phyloP scores from a whole-genome alignment of 2,888 invertebrate genomes.

The Teleiodes luculella region DNA sequence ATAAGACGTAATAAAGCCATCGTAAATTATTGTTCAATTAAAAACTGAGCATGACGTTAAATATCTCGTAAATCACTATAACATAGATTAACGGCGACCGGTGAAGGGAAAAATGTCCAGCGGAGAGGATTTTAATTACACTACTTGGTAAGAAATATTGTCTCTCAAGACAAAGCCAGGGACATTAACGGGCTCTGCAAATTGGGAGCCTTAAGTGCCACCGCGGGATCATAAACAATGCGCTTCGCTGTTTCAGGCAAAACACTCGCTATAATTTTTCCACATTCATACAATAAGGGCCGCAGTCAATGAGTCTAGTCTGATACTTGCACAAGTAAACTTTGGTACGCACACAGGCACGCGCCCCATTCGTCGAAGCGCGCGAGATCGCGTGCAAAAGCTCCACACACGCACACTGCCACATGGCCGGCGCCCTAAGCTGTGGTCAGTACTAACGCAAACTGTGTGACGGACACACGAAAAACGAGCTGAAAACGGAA shows the following conservation, averaged over 20 bases:
- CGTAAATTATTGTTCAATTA: conserved; percentile 9
- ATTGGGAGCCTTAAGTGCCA: conserved; percentile 72
- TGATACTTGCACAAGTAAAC: conserved; percentile 70
- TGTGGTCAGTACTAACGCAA: conserved; percentile 78
- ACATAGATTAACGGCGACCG: conserved; percentile 10
- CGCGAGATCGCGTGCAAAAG: conserved; percentile 76
- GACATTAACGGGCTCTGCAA: conserved; percentile 66
- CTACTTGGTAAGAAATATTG: conserved; percentile 66
- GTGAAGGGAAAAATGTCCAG: conserved; percentile 15
- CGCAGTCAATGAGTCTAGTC: conserved; percentile 79
- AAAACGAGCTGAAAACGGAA: conserved; percentile 74
- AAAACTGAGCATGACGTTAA: conserved; percentile 10
- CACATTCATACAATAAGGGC: conserved; percentile 79
- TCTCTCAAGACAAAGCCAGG: conserved; percentile 57
- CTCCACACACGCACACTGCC: conserved; percentile 73
- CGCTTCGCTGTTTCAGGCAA: conserved; percentile 71
- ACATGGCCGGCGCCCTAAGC: conserved; percentile 75
- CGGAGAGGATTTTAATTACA: conserved; percentile 58
- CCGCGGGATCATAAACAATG: conserved; percentile 66
- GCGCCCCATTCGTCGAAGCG: conserved; percentile 69
- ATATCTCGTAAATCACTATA: conserved; percentile 9
- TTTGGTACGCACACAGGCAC: conserved; percentile 61
- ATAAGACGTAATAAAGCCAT: not conserved
- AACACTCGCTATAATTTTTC: conserved; percentile 77
- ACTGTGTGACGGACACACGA: conserved; percentile 79